These are phyloP conservation scores for Chrysocyon brachyurus DNA, from an alignment of 2,797 vertebrate species.

Conservation along the genomic window DNA sequence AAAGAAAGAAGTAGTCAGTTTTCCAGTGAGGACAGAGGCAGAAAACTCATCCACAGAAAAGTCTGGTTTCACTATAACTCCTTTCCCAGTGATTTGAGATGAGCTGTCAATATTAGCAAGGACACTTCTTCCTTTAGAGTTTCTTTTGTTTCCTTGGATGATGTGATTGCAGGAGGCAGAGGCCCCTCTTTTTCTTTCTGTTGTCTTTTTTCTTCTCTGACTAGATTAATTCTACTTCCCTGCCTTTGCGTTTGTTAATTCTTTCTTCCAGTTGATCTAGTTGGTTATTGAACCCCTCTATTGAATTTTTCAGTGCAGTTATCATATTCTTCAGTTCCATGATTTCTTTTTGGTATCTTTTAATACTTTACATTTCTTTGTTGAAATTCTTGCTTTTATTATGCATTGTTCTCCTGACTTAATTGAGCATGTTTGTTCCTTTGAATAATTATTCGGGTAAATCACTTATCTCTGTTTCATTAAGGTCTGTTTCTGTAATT, in stretches of 20 bases:
- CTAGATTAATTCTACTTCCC: background rate
- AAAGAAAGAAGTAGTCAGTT: conserved; percentile 95
- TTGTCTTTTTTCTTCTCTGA: background rate
- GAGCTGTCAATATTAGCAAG: background rate
- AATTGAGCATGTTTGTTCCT: background rate
- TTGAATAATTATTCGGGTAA: background rate
- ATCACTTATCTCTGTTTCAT: background rate
- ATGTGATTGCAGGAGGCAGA: no score
- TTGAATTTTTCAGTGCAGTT: background rate
- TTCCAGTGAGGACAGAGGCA: conserved; percentile 88
- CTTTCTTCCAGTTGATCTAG: background rate
- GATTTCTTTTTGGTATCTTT: background rate
- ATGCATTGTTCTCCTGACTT: background rate
- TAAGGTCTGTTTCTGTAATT: background rate
- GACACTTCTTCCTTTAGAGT: conserved; percentile 88
- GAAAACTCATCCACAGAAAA: conserved; percentile 86
- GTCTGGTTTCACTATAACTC: background rate
- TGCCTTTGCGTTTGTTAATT: background rate
- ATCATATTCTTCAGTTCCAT: background rate
- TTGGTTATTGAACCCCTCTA: background rate
- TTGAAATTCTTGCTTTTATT: background rate
- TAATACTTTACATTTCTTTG: background rate
- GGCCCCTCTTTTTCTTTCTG: background rate
- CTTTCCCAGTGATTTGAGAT: conserved; percentile 3
- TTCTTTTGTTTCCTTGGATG: background rate